Conservation (phyloP, 2,888 invertebrate genomes). For the Drosophila kambysellisi region DNA sequence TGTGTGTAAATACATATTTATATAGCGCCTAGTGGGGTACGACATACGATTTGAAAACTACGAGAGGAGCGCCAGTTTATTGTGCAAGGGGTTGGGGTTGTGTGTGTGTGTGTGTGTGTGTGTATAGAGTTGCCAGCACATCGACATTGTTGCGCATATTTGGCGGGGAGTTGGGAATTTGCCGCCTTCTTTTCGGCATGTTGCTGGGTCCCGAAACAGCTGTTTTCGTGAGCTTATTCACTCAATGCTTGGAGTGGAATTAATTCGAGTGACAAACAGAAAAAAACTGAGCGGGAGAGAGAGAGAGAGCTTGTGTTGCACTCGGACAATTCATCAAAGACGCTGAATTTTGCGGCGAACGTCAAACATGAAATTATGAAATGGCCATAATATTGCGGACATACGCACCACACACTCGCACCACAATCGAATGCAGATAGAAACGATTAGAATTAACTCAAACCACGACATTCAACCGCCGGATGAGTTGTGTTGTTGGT, state of each 20-base stretch:
- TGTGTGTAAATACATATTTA: neutral
- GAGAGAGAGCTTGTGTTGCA: slow-evolving; percentile 13
- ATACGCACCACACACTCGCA: slow-evolving; percentile 28
- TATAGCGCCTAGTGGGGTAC: slow-evolving; percentile 43
- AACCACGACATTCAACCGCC: slow-evolving; percentile 25
- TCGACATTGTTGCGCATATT: slow-evolving; percentile 61
- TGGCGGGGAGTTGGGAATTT: slow-evolving; percentile 33
- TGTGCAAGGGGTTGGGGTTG: neutral
- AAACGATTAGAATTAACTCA: slow-evolving; percentile 42
- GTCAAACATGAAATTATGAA: slow-evolving; percentile 52
- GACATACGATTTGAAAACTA: slow-evolving; percentile 38
- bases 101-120: neutral
- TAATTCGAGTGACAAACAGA: neutral
- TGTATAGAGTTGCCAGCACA: slow-evolving; percentile 15
- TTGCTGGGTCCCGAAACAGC: slow-evolving; percentile 51
- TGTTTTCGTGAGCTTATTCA: slow-evolving; percentile 34
- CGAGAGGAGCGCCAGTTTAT: neutral
- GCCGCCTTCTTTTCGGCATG: slow-evolving; percentile 47
- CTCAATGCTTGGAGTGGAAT: slow-evolving; percentile 27
- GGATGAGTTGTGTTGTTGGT: slow-evolving; percentile 25
- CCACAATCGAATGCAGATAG: slow-evolving; percentile 32
- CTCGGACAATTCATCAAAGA: slow-evolving; percentile 30
- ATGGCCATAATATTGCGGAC: slow-evolving; percentile 52
- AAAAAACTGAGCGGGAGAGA: neutral
- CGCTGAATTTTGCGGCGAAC: slow-evolving; percentile 25